Evolutionary conservation across 2,888 invertebrate genomes (phyloP).

Genomic region (Spodoptera exigua): DNA sequence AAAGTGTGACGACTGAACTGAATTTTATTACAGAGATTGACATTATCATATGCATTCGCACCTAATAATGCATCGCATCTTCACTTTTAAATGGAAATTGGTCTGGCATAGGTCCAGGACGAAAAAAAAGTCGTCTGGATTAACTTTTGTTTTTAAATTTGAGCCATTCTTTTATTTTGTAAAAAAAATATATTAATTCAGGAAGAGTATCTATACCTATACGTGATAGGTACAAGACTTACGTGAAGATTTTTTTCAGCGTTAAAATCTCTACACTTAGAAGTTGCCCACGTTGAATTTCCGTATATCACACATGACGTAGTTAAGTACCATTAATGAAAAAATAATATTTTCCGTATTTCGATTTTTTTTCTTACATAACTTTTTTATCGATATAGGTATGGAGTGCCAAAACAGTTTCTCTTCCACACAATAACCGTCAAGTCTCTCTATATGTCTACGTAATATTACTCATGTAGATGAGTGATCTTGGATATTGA

Average conservation of each 20-base stretch:
- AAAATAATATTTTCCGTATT: no score
- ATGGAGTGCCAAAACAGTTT: background rate
- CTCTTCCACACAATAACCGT: background rate
- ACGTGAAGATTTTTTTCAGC: no score
- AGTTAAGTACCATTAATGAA: no score
- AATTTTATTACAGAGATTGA: constrained; percentile 22
- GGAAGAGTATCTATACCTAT: no score
- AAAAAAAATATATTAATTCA: no score
- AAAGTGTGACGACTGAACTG: constrained; percentile 10
- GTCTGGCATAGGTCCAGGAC: constrained; percentile 45
- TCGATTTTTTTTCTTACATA: no score
- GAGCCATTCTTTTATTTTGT: constrained; percentile 13
- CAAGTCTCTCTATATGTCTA: background rate
- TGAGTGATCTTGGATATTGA: constrained; percentile 52
- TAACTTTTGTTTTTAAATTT: constrained; percentile 17
- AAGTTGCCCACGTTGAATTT: no score
- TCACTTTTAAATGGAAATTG: constrained; percentile 42
- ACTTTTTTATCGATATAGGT: no score
- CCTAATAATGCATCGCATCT: constrained; percentile 36
- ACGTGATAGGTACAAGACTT: no score
- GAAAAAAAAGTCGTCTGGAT: constrained; percentile 53
- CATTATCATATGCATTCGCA: constrained; percentile 38
- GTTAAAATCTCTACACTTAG: no score
- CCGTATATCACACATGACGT: no score
- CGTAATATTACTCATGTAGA: constrained; percentile 34